These are phyloP conservation scores for Capromys pilorides DNA, from an alignment of 2,797 vertebrate species.

Conservation along the genomic window DNA sequence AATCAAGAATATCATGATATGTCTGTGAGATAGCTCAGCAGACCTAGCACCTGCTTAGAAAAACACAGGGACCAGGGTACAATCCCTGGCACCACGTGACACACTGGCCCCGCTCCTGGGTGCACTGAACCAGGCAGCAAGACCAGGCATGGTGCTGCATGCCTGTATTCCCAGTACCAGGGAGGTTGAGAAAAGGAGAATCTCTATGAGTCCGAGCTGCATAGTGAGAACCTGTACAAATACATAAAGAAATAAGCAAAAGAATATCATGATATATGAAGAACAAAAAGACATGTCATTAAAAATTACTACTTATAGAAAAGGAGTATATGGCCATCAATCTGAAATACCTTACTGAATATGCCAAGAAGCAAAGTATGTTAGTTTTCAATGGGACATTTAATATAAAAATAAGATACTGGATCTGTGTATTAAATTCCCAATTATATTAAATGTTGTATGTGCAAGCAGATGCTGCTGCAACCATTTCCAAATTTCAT, in stretches of 20 bases:
- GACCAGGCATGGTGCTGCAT: no score
- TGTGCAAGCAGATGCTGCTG: background rate
- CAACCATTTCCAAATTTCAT: background rate
- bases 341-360: background rate
- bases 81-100: no score
- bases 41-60: no score
- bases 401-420: background rate
- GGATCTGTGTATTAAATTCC: background rate
- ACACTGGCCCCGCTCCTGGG: no score
- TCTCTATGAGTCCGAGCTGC: no score
- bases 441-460: background rate
- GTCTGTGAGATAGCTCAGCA: no score
- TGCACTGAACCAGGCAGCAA: no score
- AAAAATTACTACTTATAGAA: background rate
- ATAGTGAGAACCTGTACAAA: no score
- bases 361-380: background rate
- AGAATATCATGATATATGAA: background rate
- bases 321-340: background rate
- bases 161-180: no score
- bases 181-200: no score
- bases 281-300: background rate
- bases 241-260: no score
- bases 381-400: background rate
- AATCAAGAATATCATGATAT: background rate
- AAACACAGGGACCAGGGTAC: no score